Evolutionary conservation across 1,140 invertebrate genomes (phyloP).

Genomic region (Atopsyche davidsoni): DNA sequence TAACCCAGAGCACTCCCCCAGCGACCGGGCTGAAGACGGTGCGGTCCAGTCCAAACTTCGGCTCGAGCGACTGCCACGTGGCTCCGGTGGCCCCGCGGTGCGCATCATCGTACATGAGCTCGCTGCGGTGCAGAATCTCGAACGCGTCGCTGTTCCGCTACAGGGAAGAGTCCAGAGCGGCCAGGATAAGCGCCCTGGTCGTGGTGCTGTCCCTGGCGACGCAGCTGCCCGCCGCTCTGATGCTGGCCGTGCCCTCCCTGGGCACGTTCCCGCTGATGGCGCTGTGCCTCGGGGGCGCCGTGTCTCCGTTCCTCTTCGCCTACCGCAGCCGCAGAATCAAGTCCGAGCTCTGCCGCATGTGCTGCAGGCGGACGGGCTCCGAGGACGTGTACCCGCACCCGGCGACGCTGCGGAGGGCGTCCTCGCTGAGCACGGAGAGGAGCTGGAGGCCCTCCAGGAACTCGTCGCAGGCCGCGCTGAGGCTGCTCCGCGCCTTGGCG

Average conservation of each 20-base stretch:
- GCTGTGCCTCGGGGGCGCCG: conserved; percentile 60
- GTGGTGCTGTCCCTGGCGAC: conserved; percentile 65
- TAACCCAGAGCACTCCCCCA: conserved; percentile 9
- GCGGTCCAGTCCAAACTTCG: conserved; percentile 26
- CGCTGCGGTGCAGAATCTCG: conserved; percentile 67
- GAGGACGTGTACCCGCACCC: conserved; percentile 36
- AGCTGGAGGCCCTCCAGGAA: conserved; percentile 21
- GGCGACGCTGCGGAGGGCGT: conserved; percentile 33
- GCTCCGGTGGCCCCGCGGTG: conserved; percentile 38
- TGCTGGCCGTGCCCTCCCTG: conserved; percentile 37
- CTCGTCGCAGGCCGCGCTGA: conserved; percentile 37
- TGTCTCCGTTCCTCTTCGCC: conserved; percentile 72
- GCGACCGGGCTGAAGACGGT: conserved; percentile 18
- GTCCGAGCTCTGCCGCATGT: conserved; percentile 53
- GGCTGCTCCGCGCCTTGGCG: conserved; percentile 37
- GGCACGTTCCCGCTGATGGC: conserved; percentile 55
- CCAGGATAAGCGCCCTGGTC: conserved; percentile 66
- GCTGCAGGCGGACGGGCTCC: conserved; percentile 39
- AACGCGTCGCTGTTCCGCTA: conserved; percentile 79
- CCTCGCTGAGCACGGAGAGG: conserved; percentile 36
- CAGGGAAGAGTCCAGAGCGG: conserved; percentile 73
- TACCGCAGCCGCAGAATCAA: conserved; percentile 70
- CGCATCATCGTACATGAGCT: conserved; percentile 57
- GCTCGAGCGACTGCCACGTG: conserved; percentile 40
- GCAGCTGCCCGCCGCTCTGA: conserved; percentile 55